Conservation (phyloP, 2,113 vertebrate species). For the Dipodomys spectabilis region DNA sequence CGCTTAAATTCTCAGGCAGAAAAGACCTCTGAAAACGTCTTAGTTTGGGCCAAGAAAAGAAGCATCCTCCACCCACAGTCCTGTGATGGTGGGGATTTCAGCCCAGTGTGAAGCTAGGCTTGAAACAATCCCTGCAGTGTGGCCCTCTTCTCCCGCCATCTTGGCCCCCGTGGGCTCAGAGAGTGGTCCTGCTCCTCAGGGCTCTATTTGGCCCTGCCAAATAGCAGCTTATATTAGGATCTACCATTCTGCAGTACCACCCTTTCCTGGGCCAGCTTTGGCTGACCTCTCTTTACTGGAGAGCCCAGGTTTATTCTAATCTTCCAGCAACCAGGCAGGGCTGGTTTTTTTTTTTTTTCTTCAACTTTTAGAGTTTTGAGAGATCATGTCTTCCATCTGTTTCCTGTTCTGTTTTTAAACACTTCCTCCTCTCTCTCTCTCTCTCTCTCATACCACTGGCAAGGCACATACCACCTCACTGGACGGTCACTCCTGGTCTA, state of each 20-base stretch:
- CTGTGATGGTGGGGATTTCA: not conserved
- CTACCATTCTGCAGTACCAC: not conserved
- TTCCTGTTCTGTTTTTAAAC: constrained; percentile 86
- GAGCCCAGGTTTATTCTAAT: constrained; percentile 45
- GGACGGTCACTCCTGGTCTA: constrained; percentile 18
- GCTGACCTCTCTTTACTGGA: not conserved
- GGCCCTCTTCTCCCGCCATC: not conserved
- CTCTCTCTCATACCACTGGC: not conserved
- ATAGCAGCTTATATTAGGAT: not conserved
- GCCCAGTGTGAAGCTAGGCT: not conserved
- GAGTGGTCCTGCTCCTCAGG: not conserved
- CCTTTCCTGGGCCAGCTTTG: not conserved
- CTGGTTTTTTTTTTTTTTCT: constrained; percentile 46
- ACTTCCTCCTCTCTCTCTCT: constrained; percentile 68
- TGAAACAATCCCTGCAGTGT: not conserved
- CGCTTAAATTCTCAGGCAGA: not conserved
- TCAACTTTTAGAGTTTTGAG: constrained; percentile 65
- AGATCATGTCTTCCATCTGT: constrained; percentile 85
- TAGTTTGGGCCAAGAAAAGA: not conserved
- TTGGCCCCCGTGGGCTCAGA: not conserved
- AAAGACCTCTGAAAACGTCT: not conserved
- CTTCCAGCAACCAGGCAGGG: constrained; percentile 59
- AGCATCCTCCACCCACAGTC: not conserved
- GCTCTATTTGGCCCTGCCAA: not conserved
- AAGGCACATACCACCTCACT: not conserved